phyloP scores from a whole-genome alignment of 2,113 vertebrate species.

The Emydura subglobosa region DNA sequence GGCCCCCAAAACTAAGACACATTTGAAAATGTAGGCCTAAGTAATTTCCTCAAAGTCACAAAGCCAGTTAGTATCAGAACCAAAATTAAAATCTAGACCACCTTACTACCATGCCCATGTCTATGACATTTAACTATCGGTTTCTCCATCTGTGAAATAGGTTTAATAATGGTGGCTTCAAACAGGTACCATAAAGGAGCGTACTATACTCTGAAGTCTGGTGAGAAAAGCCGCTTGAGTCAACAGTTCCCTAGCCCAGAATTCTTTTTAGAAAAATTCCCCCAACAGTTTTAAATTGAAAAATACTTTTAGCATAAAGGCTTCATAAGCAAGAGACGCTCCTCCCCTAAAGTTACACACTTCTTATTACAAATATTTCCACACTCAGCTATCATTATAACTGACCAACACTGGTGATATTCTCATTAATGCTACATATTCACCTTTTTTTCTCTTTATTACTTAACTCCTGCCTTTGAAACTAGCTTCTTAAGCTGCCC shows the following conservation, averaged over 20 bases:
- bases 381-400: not conserved
- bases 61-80: not conserved
- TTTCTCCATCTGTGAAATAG: constrained; percentile 1
- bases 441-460: not conserved
- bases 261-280: not conserved
- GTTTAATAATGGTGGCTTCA: not conserved
- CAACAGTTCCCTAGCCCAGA: constrained; percentile 20
- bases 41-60: not conserved
- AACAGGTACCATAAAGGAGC: constrained; percentile 7
- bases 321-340: not conserved
- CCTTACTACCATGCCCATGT: not conserved
- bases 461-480: not conserved
- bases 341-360: not conserved
- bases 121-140: not conserved
- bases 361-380: not conserved
- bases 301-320: not conserved
- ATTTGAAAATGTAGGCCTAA: not conserved
- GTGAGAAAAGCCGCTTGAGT: not conserved
- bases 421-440: not conserved
- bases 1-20: not conserved
- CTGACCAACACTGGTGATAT: not conserved
- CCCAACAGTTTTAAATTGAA: constrained; percentile 13
- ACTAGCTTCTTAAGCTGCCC: not conserved
- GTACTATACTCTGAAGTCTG: not conserved
- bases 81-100: not conserved